These are phyloP conservation scores for Protophormia terraenovae DNA, from an alignment of 2,888 invertebrate genomes.

Conservation along the genomic window DNA sequence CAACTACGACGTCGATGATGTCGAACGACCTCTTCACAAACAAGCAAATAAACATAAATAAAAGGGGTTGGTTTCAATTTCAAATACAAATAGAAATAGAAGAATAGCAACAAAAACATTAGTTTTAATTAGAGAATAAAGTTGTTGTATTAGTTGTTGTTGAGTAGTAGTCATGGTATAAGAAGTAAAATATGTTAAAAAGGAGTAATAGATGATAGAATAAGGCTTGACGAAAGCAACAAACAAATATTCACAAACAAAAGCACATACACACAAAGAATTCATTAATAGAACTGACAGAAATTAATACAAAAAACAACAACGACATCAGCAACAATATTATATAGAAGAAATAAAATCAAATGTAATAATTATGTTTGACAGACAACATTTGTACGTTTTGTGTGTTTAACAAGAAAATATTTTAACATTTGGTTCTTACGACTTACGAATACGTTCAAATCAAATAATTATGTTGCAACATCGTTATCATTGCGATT, in stretches of 20 bases:
- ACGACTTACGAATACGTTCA: slow-evolving; percentile 70
- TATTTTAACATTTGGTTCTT: slow-evolving; percentile 19
- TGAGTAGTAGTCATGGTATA: slow-evolving; percentile 5
- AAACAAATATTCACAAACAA: slow-evolving; percentile 18
- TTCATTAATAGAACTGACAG: background rate
- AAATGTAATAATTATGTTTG: slow-evolving; percentile 76
- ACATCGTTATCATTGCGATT: slow-evolving; percentile 42
- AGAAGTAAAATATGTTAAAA: background rate
- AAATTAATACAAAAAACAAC: background rate
- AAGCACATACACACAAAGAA: background rate
- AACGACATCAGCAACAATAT: slow-evolving; percentile 4
- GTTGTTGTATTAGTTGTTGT: slow-evolving; percentile 19
- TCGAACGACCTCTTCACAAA: slow-evolving; percentile 47
- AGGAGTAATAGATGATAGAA: background rate
- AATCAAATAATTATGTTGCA: slow-evolving; percentile 77
- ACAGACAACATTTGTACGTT: slow-evolving; percentile 71
- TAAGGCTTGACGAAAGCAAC: slow-evolving; percentile 17
- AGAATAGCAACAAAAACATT: slow-evolving; percentile 49
- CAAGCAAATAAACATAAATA: too few relatives aligned
- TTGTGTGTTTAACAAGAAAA: slow-evolving; percentile 70
- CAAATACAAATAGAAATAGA: slow-evolving; percentile 69
- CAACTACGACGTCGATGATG: slow-evolving; percentile 3
- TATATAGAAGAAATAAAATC: slow-evolving; percentile 71
- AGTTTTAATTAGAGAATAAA: slow-evolving; percentile 66
- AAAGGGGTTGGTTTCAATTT: slow-evolving; percentile 79